Evolutionary conservation across 2,113 vertebrate species (phyloP).

Genomic region (Nicator chloris): DNA sequence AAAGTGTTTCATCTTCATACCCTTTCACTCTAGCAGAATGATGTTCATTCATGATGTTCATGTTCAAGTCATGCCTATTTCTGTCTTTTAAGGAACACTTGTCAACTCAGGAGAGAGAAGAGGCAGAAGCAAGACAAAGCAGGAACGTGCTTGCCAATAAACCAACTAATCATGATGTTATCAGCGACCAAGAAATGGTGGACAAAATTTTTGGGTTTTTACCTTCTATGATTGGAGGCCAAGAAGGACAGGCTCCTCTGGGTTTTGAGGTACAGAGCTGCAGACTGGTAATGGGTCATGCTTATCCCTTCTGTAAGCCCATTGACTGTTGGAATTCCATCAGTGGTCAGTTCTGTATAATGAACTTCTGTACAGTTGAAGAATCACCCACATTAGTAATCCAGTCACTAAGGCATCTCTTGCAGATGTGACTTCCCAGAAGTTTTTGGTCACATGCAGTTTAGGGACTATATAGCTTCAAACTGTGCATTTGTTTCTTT

Average conservation of each 20-base stretch:
- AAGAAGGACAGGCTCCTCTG: slow-evolving; percentile 79
- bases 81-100: slow-evolving; percentile 69
- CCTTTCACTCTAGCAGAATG: neutral
- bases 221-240: slow-evolving; percentile 78
- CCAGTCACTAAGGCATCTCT: neutral
- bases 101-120: slow-evolving; percentile 58
- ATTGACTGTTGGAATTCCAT: neutral
- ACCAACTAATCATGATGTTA: slow-evolving; percentile 62
- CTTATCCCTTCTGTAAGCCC: neutral
- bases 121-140: slow-evolving; percentile 45
- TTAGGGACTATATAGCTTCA: neutral
- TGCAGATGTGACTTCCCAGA: neutral
- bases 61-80: neutral
- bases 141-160: slow-evolving; percentile 59
- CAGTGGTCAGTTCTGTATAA: neutral
- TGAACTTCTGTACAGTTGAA: neutral
- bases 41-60: neutral
- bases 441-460: neutral
- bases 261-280: slow-evolving; percentile 78
- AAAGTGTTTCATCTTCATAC: neutral
- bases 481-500: neutral
- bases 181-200: slow-evolving; percentile 86
- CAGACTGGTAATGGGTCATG: neutral
- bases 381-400: neutral
- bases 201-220: slow-evolving; percentile 93